Conservation (phyloP, 2,113 vertebrate genomes). For the Protomyctophum bolini region DNA sequence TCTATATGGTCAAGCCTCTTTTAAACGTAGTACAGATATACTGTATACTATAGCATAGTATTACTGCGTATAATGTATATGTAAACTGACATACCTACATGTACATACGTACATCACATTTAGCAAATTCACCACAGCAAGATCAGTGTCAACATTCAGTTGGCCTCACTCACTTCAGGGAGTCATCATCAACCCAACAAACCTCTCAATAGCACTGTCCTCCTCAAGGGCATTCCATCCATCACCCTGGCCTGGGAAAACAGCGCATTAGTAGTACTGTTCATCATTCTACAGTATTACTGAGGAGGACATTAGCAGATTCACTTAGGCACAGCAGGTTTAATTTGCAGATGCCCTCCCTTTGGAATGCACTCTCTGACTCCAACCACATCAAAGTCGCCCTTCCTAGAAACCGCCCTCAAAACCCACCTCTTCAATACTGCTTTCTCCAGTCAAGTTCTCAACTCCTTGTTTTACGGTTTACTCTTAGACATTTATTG, state of each 20-base stretch:
- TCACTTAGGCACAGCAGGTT: slow-evolving; percentile 12
- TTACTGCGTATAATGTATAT: too few species aligned
- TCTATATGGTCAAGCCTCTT: too few species aligned
- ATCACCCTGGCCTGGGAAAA: slow-evolving; percentile 42
- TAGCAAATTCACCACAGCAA: slow-evolving; percentile 11
- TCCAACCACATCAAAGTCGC: not conserved
- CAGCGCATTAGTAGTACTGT: slow-evolving; percentile 43
- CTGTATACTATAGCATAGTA: too few species aligned
- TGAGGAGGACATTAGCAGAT: slow-evolving; percentile 35
- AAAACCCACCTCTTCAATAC: too few species aligned
- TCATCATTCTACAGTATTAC: slow-evolving; percentile 11
- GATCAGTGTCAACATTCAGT: slow-evolving; percentile 18
- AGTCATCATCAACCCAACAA: slow-evolving; percentile 31
- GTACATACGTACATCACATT: too few species aligned
- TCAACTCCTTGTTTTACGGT: too few species aligned
- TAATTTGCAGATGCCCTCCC: too few species aligned
- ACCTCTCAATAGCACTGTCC: slow-evolving; percentile 45
- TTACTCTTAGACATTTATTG: too few species aligned
- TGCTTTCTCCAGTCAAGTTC: not conserved
- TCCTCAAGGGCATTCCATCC: slow-evolving; percentile 50
- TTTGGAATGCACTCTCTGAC: too few species aligned
- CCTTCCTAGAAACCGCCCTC: not conserved
- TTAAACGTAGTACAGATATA: too few species aligned
- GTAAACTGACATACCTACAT: too few species aligned
- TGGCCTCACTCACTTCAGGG: slow-evolving; percentile 44